Evolutionary conservation across 1,140 invertebrate species (phyloP).

Genomic region (Subanguina moxae): DNA sequence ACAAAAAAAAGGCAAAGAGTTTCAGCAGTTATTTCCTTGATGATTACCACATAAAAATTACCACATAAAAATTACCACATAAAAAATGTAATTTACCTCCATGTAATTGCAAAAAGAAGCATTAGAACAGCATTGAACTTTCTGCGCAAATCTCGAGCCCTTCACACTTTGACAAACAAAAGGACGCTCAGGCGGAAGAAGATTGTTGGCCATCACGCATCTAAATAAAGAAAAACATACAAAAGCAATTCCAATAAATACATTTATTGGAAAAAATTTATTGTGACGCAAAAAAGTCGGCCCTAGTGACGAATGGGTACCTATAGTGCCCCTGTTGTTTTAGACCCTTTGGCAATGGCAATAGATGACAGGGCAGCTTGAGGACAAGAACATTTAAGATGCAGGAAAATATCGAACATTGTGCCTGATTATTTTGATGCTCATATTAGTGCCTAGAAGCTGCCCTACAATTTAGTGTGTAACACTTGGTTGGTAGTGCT

Average conservation of each 20-base stretch:
- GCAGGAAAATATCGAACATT: too few relatives aligned
- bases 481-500: too few relatives aligned
- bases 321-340: too few relatives aligned
- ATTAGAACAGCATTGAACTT: slow-evolving; percentile 33
- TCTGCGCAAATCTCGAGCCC: not conserved
- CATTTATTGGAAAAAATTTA: too few relatives aligned
- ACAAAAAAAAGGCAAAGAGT: not conserved
- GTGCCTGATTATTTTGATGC: too few relatives aligned
- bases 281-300: too few relatives aligned
- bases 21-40: slow-evolving; percentile 7
- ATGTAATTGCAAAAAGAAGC: slow-evolving; percentile 39
- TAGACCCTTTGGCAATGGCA: too few relatives aligned
- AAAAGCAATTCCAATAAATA: not conserved
- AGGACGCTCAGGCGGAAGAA: slow-evolving; percentile 35
- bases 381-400: too few relatives aligned
- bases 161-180: slow-evolving; percentile 39
- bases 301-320: too few relatives aligned
- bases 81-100: slow-evolving; percentile 31
- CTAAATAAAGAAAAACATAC: slow-evolving; percentile 5
- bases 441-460: not conserved
- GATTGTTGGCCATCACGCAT: slow-evolving; percentile 6
- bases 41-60: slow-evolving; percentile 8
- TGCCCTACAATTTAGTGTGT: slow-evolving; percentile 1
- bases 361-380: too few relatives aligned
- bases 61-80: slow-evolving; percentile 9